Conservation (phyloP, 2,888 invertebrate species). For the Aplocera efformata region DNA sequence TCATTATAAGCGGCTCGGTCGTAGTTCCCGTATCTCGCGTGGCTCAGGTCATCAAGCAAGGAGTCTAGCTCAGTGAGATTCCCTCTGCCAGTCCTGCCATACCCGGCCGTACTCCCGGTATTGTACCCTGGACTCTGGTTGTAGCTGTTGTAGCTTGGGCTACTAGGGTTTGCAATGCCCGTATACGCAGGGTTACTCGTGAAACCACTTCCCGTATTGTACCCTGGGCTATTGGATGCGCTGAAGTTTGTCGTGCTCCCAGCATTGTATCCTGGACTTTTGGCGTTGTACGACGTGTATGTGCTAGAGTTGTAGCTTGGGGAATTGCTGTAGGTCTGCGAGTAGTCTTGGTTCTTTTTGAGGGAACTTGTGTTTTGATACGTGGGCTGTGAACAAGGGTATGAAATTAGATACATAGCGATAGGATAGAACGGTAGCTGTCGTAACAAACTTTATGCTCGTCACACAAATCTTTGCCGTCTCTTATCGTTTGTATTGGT, state of each 20-base stretch:
- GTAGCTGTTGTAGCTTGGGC: slow-evolving; percentile 10
- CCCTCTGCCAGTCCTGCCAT: slow-evolving; percentile 73
- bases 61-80: slow-evolving; percentile 95
- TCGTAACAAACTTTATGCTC: neutral
- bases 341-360: slow-evolving; percentile 62
- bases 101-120: slow-evolving; percentile 39
- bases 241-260: slow-evolving; percentile 13
- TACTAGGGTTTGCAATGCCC: slow-evolving; percentile 25
- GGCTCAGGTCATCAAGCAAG: slow-evolving; percentile 94
- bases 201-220: slow-evolving; percentile 4
- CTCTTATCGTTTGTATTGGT: no score
- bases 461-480: neutral
- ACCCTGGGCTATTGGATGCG: slow-evolving; percentile 12
- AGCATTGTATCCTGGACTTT: slow-evolving; percentile 21
- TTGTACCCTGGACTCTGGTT: slow-evolving; percentile 3
- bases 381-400: slow-evolving; percentile 79
- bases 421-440: neutral
- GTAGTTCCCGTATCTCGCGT: slow-evolving; percentile 80
- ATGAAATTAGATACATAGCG: neutral
- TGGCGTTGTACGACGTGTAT: slow-evolving; percentile 16
- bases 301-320: slow-evolving; percentile 39
- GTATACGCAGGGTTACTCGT: neutral
- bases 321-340: slow-evolving; percentile 44
- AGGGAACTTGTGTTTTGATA: slow-evolving; percentile 80
- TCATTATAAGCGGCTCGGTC: slow-evolving; percentile 56